phyloP scores from a whole-genome alignment of 2,797 vertebrate species.

The Kryptolebias ocellatus region DNA sequence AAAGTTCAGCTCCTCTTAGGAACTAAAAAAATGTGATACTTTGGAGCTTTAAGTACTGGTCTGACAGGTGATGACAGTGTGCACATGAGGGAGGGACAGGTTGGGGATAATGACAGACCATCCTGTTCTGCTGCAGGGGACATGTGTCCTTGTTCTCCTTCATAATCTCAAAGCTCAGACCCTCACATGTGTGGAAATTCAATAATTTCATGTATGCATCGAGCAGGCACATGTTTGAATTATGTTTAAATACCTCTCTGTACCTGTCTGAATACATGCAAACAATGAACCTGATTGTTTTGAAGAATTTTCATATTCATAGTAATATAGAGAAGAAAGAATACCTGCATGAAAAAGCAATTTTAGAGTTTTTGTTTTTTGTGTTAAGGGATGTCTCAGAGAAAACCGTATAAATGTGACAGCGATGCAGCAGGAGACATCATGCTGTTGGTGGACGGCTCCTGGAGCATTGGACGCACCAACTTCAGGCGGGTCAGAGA shows the following conservation, averaged over 20 bases:
- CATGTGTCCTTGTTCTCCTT: constrained; percentile 24
- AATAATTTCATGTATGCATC: not conserved
- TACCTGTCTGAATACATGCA: no score
- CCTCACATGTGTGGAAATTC: constrained; percentile 17
- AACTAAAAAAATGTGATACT: not conserved
- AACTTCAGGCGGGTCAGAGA: constrained; percentile 92
- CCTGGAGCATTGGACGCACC: constrained; percentile 93
- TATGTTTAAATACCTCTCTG: not conserved
- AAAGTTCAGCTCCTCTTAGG: not conserved
- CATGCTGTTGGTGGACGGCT: constrained; percentile 91
- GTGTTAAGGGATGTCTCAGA: constrained; percentile 60
- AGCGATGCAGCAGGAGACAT: constrained; percentile 80
- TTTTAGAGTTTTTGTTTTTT: not conserved
- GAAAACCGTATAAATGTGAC: constrained; percentile 83
- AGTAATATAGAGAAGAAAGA: not conserved
- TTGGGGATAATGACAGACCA: constrained; percentile 63
- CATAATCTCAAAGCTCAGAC: constrained; percentile 26
- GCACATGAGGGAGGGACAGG: constrained; percentile 42
- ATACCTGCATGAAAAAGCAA: not conserved
- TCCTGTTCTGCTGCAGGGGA: constrained; percentile 40
- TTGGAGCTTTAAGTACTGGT: constrained; percentile 37
- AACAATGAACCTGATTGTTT: not conserved
- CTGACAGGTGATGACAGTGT: constrained; percentile 62
- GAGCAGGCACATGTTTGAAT: constrained; percentile 21
- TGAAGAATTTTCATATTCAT: not conserved